A percentile compares a stretch with the other conserved stretches of the same genome.
Conservation (phyloP, 2,888 invertebrate genomes). For the Chironomus riparius region DNA sequence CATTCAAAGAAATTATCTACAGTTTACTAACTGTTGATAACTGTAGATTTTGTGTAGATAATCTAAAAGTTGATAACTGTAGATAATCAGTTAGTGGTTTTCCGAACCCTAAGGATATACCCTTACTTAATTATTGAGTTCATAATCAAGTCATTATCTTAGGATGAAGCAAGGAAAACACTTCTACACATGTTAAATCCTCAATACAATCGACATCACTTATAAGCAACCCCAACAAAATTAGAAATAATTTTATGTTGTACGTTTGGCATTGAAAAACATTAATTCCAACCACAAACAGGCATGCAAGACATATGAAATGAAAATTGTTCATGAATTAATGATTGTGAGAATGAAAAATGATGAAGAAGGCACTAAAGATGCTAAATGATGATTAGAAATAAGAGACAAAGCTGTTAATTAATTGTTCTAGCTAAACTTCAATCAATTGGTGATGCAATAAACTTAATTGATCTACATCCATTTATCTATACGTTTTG, state of each 20-base stretch:
- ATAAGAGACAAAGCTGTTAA: slow-evolving; percentile 16
- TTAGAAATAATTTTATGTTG: background rate
- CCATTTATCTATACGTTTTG: background rate
- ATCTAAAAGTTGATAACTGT: too few relatives aligned
- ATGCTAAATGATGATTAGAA: background rate
- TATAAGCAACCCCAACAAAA: background rate
- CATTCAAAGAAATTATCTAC: too few relatives aligned
- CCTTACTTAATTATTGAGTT: too few relatives aligned
- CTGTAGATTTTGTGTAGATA: too few relatives aligned
- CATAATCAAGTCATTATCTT: too few relatives aligned
- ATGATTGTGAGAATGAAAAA: slow-evolving; percentile 10
- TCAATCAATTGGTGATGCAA: slow-evolving; percentile 25
- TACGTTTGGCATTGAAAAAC: background rate
- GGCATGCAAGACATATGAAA: background rate
- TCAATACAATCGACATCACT: too few relatives aligned
- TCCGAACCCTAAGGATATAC: too few relatives aligned
- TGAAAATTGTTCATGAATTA: background rate
- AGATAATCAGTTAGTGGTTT: too few relatives aligned
- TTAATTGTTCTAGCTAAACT: slow-evolving; percentile 19
- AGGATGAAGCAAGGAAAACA: too few relatives aligned
- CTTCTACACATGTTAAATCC: too few relatives aligned
- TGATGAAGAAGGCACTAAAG: background rate
- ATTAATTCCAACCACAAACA: background rate
- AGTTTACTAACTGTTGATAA: too few relatives aligned
- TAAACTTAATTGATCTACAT: slow-evolving; percentile 14